These are phyloP conservation scores for Macrostomum lignano DNA, from an alignment of 1,140 invertebrate species.

Conservation along the genomic window DNA sequence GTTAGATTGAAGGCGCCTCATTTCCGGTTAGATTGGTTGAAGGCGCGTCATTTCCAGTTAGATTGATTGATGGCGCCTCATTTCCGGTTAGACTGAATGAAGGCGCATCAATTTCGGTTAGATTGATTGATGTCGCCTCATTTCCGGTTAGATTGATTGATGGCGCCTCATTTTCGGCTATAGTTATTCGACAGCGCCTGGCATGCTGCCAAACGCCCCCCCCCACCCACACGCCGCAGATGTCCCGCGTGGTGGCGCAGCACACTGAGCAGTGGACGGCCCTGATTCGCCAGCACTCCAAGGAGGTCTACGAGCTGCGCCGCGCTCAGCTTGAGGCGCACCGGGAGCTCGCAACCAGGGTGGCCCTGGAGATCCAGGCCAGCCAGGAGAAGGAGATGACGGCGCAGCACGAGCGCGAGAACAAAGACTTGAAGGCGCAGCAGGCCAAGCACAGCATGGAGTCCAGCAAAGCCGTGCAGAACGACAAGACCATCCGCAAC, in stretches of 20 bases:
- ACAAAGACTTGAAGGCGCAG: constrained; percentile 72
- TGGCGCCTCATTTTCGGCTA: too few species aligned
- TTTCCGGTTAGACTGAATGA: too few species aligned
- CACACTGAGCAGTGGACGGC: constrained; percentile 79
- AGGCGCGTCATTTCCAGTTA: too few species aligned
- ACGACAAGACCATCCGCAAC: constrained; percentile 80
- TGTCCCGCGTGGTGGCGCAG: constrained; percentile 39
- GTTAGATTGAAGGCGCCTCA: too few species aligned
- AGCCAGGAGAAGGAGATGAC: constrained; percentile 64
- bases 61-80: too few species aligned
- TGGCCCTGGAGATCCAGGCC: constrained; percentile 47
- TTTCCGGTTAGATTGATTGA: too few species aligned
- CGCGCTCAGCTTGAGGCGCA: constrained; percentile 54
- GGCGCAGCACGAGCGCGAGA: constrained; percentile 59
- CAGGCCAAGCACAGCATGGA: constrained; percentile 88
- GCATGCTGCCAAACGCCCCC: too few species aligned
- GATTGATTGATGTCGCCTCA: too few species aligned
- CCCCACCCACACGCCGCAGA: too few species aligned
- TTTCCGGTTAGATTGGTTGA: too few species aligned
- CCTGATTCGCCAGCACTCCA: constrained; percentile 54
- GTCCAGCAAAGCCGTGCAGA: constrained; percentile 68
- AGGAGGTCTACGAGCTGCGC: constrained; percentile 59
- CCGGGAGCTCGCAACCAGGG: constrained; percentile 47
- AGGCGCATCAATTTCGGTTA: too few species aligned
- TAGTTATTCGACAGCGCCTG: too few species aligned